These are phyloP conservation scores for Drosophila siamana DNA, from an alignment of 2,888 invertebrate genomes.

Conservation along the genomic window DNA sequence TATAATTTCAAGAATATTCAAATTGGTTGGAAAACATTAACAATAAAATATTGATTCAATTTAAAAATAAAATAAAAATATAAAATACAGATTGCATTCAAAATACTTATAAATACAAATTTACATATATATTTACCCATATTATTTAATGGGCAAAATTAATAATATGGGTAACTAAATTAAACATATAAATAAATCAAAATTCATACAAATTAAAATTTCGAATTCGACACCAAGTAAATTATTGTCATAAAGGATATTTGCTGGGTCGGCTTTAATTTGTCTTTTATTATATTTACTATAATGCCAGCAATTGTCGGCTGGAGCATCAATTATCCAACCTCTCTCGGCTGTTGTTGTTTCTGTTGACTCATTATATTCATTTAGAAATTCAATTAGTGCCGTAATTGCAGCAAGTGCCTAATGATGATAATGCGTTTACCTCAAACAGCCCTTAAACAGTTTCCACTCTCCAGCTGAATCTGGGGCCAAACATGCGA, in stretches of 20 bases:
- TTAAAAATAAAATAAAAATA: background rate
- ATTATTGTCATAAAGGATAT: conserved; percentile 7
- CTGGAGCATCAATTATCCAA: conserved; percentile 41
- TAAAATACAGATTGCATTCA: too few species aligned
- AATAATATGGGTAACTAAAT: background rate
- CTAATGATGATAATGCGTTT: conserved; percentile 74
- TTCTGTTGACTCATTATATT: conserved; percentile 71
- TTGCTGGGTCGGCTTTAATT: background rate
- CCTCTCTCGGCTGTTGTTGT: conserved; percentile 28
- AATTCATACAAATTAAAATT: too few species aligned
- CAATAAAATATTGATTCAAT: too few species aligned
- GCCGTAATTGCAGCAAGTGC: conserved; percentile 71
- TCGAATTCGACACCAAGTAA: too few species aligned
- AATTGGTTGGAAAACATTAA: background rate
- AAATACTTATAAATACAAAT: too few species aligned
- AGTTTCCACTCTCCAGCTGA: background rate
- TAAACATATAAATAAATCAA: too few species aligned
- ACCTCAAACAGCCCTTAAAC: conserved; percentile 42
- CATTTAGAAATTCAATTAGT: conserved; percentile 77
- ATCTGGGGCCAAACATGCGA: background rate
- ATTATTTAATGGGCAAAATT: too few species aligned
- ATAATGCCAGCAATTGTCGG: conserved; percentile 20
- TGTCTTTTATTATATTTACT: background rate
- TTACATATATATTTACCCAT: too few species aligned
- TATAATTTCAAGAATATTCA: background rate